A percentile compares a stretch with the other conserved stretches of the same genome.
These are phyloP conservation scores for Cantharis flavilabris DNA, from an alignment of 2,888 invertebrate species.

Conservation along the genomic window DNA sequence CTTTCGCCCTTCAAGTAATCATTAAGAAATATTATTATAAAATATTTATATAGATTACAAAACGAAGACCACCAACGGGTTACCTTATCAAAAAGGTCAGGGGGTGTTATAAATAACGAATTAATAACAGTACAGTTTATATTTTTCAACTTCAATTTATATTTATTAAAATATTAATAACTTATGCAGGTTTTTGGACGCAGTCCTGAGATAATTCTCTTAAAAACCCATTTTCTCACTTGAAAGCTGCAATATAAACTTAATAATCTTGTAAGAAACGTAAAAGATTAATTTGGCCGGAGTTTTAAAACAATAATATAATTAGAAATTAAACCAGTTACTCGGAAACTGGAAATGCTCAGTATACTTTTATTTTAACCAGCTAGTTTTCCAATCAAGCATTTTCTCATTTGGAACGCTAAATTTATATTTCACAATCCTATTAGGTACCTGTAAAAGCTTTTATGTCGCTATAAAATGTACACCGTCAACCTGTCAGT, in stretches of 20 bases:
- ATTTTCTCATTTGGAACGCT: background rate
- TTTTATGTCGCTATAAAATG: background rate
- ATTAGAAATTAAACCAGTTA: background rate
- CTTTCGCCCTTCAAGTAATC: too few relatives aligned
- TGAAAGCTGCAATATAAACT: background rate
- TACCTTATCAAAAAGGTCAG: too few relatives aligned
- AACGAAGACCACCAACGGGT: too few relatives aligned
- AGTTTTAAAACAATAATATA: background rate
- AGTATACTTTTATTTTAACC: background rate
- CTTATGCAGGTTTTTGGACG: too few relatives aligned
- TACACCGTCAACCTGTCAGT: background rate
- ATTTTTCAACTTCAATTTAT: too few relatives aligned
- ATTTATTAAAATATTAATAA: too few relatives aligned
- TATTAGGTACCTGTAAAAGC: background rate
- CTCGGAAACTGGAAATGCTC: background rate
- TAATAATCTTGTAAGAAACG: background rate
- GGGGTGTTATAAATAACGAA: too few relatives aligned
- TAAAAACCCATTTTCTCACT: too few relatives aligned
- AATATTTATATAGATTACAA: too few relatives aligned
- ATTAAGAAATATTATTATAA: too few relatives aligned
- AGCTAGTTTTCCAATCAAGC: background rate
- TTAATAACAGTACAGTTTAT: too few relatives aligned
- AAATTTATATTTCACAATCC: background rate
- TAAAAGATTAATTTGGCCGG: background rate
- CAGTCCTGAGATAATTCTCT: too few relatives aligned